Conservation (phyloP, 2,888 invertebrate species). For the Falcaria lacertinaria region DNA sequence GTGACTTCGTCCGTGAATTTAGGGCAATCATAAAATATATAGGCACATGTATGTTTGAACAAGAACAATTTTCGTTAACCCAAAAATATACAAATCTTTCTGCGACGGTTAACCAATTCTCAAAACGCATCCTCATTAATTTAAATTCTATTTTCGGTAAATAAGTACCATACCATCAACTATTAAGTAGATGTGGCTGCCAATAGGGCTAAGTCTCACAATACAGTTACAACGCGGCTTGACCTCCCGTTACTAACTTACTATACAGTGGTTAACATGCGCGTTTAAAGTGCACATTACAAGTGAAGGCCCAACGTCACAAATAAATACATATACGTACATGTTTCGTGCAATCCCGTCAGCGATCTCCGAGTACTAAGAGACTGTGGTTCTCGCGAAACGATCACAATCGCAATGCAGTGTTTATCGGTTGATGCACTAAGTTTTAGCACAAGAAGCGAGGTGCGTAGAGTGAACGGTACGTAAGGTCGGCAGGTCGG, state of each 20-base stretch:
- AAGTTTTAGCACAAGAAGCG: conserved; percentile 50
- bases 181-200: no score
- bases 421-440: conserved; percentile 43
- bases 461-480: conserved; percentile 70
- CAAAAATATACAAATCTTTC: no score
- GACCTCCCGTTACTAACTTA: neutral
- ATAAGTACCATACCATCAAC: no score
- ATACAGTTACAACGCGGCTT: no score
- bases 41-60: no score
- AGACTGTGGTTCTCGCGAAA: conserved; percentile 23
- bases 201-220: no score
- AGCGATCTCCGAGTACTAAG: conserved; percentile 22
- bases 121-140: no score
- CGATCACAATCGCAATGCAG: conserved; percentile 23
- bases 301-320: conserved; percentile 11
- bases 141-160: no score
- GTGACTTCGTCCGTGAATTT: no score
- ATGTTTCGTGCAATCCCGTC: conserved; percentile 32
- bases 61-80: no score
- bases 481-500: conserved; percentile 80
- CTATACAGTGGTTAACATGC: conserved; percentile 5
- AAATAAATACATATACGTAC: conserved; percentile 33
- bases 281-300: conserved; percentile 12
- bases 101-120: no score
- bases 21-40: no score